These are phyloP conservation scores for Minunthozetes semirufus DNA, from an alignment of 2,888 invertebrate genomes.

Conservation along the genomic window DNA sequence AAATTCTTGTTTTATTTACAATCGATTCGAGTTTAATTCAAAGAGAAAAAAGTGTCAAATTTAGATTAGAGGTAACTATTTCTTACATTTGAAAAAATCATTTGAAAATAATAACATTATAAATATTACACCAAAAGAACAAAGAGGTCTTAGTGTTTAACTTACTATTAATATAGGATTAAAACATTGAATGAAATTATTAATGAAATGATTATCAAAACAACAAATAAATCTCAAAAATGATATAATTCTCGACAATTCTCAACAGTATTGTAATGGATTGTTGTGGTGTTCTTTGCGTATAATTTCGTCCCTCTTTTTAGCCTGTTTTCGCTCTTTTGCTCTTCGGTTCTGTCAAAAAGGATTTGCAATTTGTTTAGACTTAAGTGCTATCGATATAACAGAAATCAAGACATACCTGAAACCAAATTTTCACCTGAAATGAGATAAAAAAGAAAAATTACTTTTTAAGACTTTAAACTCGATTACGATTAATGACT, in stretches of 20 bases:
- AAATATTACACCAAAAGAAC: background rate
- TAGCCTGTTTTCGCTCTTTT: slow-evolving; percentile 80
- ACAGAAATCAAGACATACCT: background rate
- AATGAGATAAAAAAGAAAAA: slow-evolving; percentile 39
- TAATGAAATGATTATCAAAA: background rate
- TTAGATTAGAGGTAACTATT: background rate
- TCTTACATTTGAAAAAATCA: background rate
- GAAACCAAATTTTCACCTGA: slow-evolving; percentile 75
- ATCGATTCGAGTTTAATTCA: background rate
- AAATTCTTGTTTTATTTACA: background rate
- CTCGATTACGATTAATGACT: background rate
- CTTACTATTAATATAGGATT: background rate
- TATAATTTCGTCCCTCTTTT: slow-evolving; percentile 69
- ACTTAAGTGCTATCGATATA: background rate
- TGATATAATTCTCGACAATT: slow-evolving; percentile 1
- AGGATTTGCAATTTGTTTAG: background rate
- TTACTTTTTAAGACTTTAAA: background rate
- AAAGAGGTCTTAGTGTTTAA: background rate
- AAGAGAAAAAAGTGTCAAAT: background rate
- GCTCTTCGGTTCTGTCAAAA: slow-evolving; percentile 71
- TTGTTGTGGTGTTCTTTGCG: slow-evolving; percentile 49
- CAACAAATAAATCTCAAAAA: slow-evolving; percentile 15
- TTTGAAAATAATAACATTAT: background rate
- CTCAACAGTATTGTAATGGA: background rate
- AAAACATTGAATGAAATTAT: background rate